Evolutionary conservation across 2,888 invertebrate species (phyloP).

Genomic region (Parochlus steinenii): DNA sequence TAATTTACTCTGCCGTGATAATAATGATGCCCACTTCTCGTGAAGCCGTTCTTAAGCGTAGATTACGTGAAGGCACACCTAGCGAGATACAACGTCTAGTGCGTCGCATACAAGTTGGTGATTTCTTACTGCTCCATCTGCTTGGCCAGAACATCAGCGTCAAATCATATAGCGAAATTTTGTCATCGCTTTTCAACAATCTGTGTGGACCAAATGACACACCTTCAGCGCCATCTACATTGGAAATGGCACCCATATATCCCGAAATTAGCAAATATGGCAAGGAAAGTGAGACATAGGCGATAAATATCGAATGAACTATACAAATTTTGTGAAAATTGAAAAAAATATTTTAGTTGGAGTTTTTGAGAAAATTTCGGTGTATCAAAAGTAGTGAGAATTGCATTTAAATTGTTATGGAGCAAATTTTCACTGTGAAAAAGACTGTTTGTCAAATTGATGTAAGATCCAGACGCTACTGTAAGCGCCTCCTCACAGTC

Average conservation of each 20-base stretch:
- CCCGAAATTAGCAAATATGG: constrained; percentile 61
- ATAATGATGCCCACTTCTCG: constrained; percentile 64
- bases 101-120: constrained; percentile 73
- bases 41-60: constrained; percentile 60
- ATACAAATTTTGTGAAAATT: too few relatives aligned
- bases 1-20: constrained; percentile 65
- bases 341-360: too few relatives aligned
- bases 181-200: constrained; percentile 46
- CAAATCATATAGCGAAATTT: constrained; percentile 59
- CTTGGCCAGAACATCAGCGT: constrained; percentile 77
- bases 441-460: too few relatives aligned
- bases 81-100: constrained; percentile 58
- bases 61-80: constrained; percentile 62
- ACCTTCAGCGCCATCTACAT: constrained; percentile 71
- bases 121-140: constrained; percentile 67
- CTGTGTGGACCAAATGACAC: constrained; percentile 47
- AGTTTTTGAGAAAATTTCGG: too few relatives aligned
- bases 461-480: too few relatives aligned
- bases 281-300: constrained; percentile 72
- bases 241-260: constrained; percentile 76
- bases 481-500: too few relatives aligned
- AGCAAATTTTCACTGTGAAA: too few relatives aligned
- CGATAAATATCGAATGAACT: too few relatives aligned
- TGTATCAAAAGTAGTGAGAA: too few relatives aligned
- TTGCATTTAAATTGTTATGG: too few relatives aligned